Percentiles rank a stretch among this genome's conserved stretches.
These are phyloP conservation scores for Crypturellus tataupa DNA, from an alignment of 2,797 vertebrate genomes.

Conservation along the genomic window DNA sequence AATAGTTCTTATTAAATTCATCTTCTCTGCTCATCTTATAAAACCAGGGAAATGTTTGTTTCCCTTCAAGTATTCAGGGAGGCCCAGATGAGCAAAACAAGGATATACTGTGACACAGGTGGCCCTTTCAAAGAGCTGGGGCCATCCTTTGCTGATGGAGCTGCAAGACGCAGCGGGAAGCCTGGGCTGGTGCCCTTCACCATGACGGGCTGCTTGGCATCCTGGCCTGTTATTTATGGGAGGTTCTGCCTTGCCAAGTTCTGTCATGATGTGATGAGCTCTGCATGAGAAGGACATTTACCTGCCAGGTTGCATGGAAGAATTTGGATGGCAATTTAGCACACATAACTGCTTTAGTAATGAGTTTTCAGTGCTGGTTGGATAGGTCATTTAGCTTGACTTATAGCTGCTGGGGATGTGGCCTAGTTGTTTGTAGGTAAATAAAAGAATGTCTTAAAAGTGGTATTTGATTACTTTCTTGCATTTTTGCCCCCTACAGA, in stretches of 20 bases:
- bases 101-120: neutral
- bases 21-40: neutral
- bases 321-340: neutral
- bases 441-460: neutral
- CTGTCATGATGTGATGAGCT: neutral
- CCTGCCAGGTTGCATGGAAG: neutral
- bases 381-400: neutral
- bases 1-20: neutral
- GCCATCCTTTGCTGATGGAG: fast-evolving
- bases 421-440: neutral
- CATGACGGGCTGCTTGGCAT: neutral
- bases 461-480: neutral
- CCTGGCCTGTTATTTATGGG: neutral
- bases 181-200: neutral
- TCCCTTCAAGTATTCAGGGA: neutral
- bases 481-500: slow-evolving; percentile 55
- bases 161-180: neutral
- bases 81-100: neutral
- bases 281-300: neutral
- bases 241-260: neutral
- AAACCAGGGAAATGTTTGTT: neutral
- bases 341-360: neutral
- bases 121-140: neutral
- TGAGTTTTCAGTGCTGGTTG: neutral
- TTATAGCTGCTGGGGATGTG: neutral